These are phyloP conservation scores for Torymus aiolomorphi DNA, from an alignment of 2,888 invertebrate genomes.

Conservation along the genomic window DNA sequence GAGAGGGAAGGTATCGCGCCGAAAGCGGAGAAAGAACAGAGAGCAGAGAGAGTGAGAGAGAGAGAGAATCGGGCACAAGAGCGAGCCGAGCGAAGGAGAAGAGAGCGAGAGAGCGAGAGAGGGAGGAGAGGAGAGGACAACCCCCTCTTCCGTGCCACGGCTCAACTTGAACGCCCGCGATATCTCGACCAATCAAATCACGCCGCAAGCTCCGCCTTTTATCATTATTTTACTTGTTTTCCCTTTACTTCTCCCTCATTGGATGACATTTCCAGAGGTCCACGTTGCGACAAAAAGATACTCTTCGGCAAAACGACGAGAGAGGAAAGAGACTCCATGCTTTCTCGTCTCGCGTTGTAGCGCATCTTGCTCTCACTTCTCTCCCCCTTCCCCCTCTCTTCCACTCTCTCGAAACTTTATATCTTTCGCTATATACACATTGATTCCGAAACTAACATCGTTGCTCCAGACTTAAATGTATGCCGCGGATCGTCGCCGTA, in stretches of 20 bases:
- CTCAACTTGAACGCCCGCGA: constrained; percentile 74
- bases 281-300: constrained; percentile 56
- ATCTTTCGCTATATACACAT: constrained; percentile 6
- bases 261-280: constrained; percentile 73
- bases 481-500: background rate
- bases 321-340: constrained; percentile 8
- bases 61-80: constrained; percentile 26
- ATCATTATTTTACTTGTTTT: constrained; percentile 76
- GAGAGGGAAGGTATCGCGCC: constrained; percentile 46
- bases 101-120: constrained; percentile 52
- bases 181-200: constrained; percentile 76
- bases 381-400: background rate
- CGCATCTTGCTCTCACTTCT: background rate
- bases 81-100: constrained; percentile 53
- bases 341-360: background rate
- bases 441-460: constrained; percentile 44
- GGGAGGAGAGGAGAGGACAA: constrained; percentile 64
- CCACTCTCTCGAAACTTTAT: background rate
- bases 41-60: constrained; percentile 51
- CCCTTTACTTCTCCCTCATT: constrained; percentile 75
- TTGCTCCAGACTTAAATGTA: constrained; percentile 32
- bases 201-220: constrained; percentile 75
- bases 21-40: constrained; percentile 25
- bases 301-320: constrained; percentile 24
- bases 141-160: constrained; percentile 65